A percentile compares a stretch with the other conserved stretches of the same genome.
Conservation (phyloP, 2,113 vertebrate genomes). For the Marmota flaviventris region DNA sequence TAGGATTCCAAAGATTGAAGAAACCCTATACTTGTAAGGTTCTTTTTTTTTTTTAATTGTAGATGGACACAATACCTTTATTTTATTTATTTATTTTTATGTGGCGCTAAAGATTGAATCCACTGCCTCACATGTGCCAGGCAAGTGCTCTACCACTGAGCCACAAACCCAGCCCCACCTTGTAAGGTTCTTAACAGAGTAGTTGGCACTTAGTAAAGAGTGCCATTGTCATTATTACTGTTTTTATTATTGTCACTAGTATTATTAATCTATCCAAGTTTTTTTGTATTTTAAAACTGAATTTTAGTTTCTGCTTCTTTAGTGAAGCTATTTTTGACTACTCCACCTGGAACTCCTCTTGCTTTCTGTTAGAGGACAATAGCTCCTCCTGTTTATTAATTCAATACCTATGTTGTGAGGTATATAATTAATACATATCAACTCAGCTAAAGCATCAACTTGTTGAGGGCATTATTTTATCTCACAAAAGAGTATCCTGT, state of each 20-base stretch:
- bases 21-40: background rate
- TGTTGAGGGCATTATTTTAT: background rate
- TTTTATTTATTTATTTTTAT: too few species aligned
- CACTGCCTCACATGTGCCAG: too few species aligned
- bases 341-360: background rate
- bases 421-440: background rate
- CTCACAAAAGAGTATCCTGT: background rate
- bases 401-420: background rate
- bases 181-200: background rate
- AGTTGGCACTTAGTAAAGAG: background rate
- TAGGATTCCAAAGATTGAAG: background rate
- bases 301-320: background rate
- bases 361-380: background rate
- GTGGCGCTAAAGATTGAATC: too few species aligned
- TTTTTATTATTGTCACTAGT: background rate
- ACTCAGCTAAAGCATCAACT: background rate
- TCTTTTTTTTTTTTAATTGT: too few species aligned
- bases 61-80: too few species aligned
- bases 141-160: too few species aligned
- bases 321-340: background rate
- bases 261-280: background rate
- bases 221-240: background rate
- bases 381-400: conserved; percentile 6
- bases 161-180: too few species aligned
- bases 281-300: conserved; percentile 5